Evolutionary conservation across 2,113 vertebrate species (phyloP).

Genomic region (Hemiscyllium ocellatum): DNA sequence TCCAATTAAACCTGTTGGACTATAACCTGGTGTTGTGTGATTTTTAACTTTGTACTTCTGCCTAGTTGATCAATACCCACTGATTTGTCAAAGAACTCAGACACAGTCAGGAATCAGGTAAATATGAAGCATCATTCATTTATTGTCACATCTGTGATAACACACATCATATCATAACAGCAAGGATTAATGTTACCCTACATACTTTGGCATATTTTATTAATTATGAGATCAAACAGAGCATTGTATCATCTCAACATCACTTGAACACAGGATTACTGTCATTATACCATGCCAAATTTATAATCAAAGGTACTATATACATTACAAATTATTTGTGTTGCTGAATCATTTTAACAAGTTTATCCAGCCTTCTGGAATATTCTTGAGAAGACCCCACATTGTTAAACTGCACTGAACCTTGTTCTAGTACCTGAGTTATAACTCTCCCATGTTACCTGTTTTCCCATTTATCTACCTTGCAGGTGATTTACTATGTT

Average conservation of each 20-base stretch:
- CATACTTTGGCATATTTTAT: neutral
- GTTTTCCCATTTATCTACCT: no score
- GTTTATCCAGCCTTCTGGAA: no score
- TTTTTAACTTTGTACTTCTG: no score
- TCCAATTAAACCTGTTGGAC: no score
- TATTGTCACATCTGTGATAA: neutral
- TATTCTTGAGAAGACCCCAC: no score
- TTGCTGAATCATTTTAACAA: no score
- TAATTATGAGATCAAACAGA: neutral
- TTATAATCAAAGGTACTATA: neutral
- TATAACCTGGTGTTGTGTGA: no score
- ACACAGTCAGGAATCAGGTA: neutral
- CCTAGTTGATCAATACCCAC: neutral
- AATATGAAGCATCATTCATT: neutral
- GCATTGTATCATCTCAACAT: neutral
- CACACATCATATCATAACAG: neutral
- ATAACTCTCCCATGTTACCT: no score
- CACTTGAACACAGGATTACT: neutral
- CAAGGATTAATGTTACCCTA: neutral
- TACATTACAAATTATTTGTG: neutral
- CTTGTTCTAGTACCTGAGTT: no score
- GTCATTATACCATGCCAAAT: neutral
- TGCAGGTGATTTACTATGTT: no score
- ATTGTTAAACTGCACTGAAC: no score
- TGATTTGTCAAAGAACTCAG: neutral